A percentile compares a stretch with the other conserved stretches of the same genome.
These are phyloP conservation scores for Protonibea diacanthus DNA, from an alignment of 2,797 vertebrate species.

Conservation along the genomic window DNA sequence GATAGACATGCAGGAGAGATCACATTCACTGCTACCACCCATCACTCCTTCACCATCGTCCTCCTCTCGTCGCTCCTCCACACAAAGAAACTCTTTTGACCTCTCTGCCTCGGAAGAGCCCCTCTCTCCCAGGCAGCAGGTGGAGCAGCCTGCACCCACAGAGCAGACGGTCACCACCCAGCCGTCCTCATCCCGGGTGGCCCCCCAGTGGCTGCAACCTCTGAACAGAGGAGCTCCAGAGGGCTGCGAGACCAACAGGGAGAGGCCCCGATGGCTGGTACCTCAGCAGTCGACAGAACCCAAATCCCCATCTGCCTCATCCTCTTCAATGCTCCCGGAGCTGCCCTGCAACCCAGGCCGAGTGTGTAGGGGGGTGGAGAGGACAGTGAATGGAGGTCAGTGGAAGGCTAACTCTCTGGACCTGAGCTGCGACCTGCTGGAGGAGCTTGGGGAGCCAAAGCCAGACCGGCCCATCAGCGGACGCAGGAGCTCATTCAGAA, in stretches of 20 bases:
- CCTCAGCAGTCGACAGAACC: slow-evolving; percentile 75
- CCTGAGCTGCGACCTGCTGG: slow-evolving; percentile 80
- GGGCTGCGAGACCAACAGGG: slow-evolving; percentile 67
- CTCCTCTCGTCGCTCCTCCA: slow-evolving; percentile 29
- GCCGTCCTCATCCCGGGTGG: slow-evolving; percentile 75
- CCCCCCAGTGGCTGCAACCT: slow-evolving; percentile 91
- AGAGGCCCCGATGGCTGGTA: slow-evolving; percentile 87
- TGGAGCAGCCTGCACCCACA: slow-evolving; percentile 75
- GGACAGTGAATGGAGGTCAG: slow-evolving; percentile 46
- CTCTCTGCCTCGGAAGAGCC: slow-evolving; percentile 73
- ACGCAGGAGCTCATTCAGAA: slow-evolving; percentile 84
- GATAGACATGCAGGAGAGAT: slow-evolving; percentile 72
- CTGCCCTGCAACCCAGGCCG: slow-evolving; percentile 76
- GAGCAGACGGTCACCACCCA: slow-evolving; percentile 83
- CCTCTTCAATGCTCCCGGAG: slow-evolving; percentile 77
- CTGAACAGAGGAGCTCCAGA: slow-evolving; percentile 69
- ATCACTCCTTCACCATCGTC: slow-evolving; percentile 56
- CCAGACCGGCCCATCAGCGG: slow-evolving; percentile 84
- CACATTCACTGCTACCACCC: slow-evolving; percentile 38
- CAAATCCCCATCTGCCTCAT: slow-evolving; percentile 38
- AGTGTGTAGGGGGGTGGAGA: slow-evolving; percentile 74
- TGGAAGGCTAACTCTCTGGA: slow-evolving; percentile 74
- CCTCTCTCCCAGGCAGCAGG: slow-evolving; percentile 75
- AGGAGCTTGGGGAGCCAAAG: slow-evolving; percentile 72
- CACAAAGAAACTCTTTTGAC: slow-evolving; percentile 71